Evolutionary conservation across 2,888 invertebrate genomes (phyloP).

Genomic region (Dromius quadrimaculatus): DNA sequence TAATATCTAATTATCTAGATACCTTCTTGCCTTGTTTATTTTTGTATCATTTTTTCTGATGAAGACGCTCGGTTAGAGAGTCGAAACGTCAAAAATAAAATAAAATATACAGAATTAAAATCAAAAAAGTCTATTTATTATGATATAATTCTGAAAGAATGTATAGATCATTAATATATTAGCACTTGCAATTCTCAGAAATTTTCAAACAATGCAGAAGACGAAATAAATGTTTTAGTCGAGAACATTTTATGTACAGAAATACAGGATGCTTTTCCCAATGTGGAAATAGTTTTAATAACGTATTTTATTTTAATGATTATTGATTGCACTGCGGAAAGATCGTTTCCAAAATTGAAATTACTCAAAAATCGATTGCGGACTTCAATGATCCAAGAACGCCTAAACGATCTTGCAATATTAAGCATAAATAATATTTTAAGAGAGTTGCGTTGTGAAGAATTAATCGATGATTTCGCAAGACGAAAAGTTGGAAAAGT

Average conservation of each 20-base stretch:
- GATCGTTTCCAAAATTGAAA: neutral
- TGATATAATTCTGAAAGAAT: too few species aligned
- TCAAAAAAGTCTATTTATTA: too few species aligned
- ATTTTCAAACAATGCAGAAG: too few species aligned
- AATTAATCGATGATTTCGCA: neutral
- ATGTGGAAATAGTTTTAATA: neutral
- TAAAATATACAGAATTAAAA: too few species aligned
- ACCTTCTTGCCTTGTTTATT: too few species aligned
- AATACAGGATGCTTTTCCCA: neutral
- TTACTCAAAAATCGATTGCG: neutral
- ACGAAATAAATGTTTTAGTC: neutral
- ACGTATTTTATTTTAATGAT: slow-evolving; percentile 13
- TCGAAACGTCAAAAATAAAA: too few species aligned
- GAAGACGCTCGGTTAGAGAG: too few species aligned
- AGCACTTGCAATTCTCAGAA: too few species aligned
- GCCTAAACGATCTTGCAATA: neutral
- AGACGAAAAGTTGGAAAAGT: neutral
- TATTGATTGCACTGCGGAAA: neutral
- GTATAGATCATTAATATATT: too few species aligned
- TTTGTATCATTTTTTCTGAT: too few species aligned
- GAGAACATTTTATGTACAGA: neutral
- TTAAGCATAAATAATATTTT: neutral
- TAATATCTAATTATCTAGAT: too few species aligned
- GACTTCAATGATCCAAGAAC: neutral
- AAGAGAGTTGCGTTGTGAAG: neutral